Evolutionary conservation across 2,797 vertebrate species (phyloP).

Genomic region (Lateolabrax maculatus): DNA sequence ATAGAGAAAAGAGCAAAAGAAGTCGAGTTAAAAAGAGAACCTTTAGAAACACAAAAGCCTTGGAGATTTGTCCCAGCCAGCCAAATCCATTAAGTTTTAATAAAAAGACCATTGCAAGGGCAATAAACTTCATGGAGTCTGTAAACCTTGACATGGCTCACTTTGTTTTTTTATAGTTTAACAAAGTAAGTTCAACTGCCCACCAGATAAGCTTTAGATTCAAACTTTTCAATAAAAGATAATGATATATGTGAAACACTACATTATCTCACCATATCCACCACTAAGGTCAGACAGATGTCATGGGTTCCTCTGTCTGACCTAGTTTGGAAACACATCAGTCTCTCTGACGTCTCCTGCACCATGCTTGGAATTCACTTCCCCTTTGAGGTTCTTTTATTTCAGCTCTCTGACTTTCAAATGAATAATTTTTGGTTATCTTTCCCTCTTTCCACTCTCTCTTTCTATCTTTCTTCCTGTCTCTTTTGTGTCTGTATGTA

Average conservation of each 20-base stretch:
- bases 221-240: constrained; percentile 11
- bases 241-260: background rate
- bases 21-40: constrained; percentile 29
- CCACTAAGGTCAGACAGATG: constrained; percentile 59
- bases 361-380: constrained; percentile 49
- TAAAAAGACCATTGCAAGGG: constrained; percentile 46
- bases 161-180: constrained; percentile 47
- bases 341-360: constrained; percentile 59
- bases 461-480: background rate
- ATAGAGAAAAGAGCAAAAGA: constrained; percentile 8
- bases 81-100: constrained; percentile 64
- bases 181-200: constrained; percentile 17
- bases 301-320: constrained; percentile 47
- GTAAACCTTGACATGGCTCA: constrained; percentile 39
- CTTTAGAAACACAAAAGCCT: constrained; percentile 51
- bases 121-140: constrained; percentile 52
- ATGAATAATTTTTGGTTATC: constrained; percentile 38
- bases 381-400: constrained; percentile 31
- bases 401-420: constrained; percentile 44
- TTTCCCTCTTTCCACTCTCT: background rate
- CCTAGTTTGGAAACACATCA: constrained; percentile 59
- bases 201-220: constrained; percentile 18
- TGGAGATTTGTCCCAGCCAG: constrained; percentile 20
- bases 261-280: constrained; percentile 17
- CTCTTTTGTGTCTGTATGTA: constrained; percentile 52